Conservation (phyloP, 2,888 invertebrate genomes). For the Trissolcus brochymenae region DNA sequence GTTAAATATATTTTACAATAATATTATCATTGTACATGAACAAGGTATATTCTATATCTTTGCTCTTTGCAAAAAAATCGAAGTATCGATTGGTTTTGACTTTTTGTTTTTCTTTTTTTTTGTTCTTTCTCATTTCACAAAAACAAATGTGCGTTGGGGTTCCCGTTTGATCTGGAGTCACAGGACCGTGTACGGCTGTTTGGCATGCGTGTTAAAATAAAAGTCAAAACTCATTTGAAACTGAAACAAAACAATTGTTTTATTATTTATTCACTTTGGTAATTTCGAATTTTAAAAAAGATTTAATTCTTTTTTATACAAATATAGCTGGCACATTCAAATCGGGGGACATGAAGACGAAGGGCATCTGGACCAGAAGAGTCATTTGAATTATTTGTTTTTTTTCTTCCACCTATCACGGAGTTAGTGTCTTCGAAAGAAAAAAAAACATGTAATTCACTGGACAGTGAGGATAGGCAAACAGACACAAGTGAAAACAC, state of each 20-base stretch:
- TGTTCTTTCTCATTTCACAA: not conserved
- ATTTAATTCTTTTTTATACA: conserved; percentile 11
- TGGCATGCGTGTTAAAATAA: conserved; percentile 2
- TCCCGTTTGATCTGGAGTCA: conserved; percentile 12
- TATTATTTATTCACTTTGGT: conserved; percentile 29
- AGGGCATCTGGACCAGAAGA: not conserved
- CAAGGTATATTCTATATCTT: conserved; percentile 73
- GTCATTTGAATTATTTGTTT: too few species aligned
- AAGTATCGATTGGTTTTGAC: not conserved
- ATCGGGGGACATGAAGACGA: conserved; percentile 5
- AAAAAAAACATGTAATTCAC: too few species aligned
- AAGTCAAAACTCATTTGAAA: conserved; percentile 16
- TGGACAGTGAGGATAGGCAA: too few species aligned
- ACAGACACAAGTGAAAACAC: not conserved
- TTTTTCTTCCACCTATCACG: too few species aligned
- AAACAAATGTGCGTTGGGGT: conserved; percentile 33
- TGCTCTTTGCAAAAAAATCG: conserved; percentile 34
- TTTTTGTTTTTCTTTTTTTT: too few species aligned
- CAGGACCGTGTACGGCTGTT: not conserved
- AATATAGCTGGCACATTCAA: not conserved
- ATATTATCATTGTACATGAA: conserved; percentile 76
- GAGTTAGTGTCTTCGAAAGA: too few species aligned
- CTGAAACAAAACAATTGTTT: conserved; percentile 3
- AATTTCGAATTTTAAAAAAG: conserved; percentile 4
- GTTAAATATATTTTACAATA: conserved; percentile 73